Evolutionary conservation across 1,140 invertebrate genomes (phyloP).

Genomic region (Leptonema lineaticorne): DNA sequence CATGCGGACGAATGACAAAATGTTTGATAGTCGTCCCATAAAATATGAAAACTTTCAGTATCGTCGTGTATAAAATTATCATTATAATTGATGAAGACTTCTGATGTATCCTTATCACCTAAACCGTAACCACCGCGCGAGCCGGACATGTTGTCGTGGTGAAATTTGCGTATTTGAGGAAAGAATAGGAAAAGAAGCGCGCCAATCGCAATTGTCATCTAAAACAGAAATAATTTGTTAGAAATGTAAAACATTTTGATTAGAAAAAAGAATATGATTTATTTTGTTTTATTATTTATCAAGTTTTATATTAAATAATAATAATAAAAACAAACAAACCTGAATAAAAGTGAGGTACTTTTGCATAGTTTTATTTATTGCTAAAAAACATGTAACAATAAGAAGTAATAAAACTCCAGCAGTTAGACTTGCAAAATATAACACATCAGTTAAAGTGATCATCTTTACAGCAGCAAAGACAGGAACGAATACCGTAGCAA

Average conservation of each 20-base stretch:
- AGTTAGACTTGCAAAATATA: slow-evolving; percentile 59
- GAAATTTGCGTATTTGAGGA: slow-evolving; percentile 37
- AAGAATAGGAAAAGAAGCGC: slow-evolving; percentile 32
- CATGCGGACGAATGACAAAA: slow-evolving; percentile 70
- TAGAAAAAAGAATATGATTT: no score
- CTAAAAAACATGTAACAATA: slow-evolving; percentile 64
- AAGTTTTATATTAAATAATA: neutral
- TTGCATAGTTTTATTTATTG: slow-evolving; percentile 60
- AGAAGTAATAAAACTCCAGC: slow-evolving; percentile 59
- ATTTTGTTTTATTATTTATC: neutral
- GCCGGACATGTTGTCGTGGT: slow-evolving; percentile 34
- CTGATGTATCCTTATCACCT: slow-evolving; percentile 44
- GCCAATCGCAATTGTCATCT: slow-evolving; percentile 28
- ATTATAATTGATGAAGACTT: slow-evolving; percentile 43
- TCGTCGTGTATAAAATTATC: slow-evolving; percentile 32
- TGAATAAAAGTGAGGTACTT: slow-evolving; percentile 67
- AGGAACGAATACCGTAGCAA: slow-evolving; percentile 71
- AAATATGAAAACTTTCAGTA: slow-evolving; percentile 45
- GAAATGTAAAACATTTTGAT: no score
- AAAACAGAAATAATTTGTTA: slow-evolving; percentile 42
- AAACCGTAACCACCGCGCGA: slow-evolving; percentile 37
- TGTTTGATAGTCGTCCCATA: slow-evolving; percentile 72
- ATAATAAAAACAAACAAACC: slow-evolving; percentile 46
- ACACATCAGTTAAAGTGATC: slow-evolving; percentile 63
- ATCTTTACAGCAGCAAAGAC: slow-evolving; percentile 71